These are phyloP conservation scores for Scaptomyza polygonia DNA, from an alignment of 2,888 invertebrate species.

Conservation along the genomic window DNA sequence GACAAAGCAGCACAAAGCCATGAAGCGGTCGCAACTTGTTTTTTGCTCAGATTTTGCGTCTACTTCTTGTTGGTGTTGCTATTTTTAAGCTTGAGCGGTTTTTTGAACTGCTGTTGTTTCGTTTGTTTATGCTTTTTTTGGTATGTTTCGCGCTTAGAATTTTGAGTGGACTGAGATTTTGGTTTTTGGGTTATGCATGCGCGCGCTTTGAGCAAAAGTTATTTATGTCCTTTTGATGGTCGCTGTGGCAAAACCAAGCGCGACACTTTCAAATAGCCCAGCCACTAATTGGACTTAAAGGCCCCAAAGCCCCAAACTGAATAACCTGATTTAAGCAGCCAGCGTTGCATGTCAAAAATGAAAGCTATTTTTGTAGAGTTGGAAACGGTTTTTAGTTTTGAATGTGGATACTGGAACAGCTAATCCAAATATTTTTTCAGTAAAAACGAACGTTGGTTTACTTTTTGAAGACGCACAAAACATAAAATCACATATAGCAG, in stretches of 20 bases:
- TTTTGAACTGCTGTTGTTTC: slow-evolving; percentile 4
- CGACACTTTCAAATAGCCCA: slow-evolving; percentile 51
- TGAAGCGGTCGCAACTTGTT: slow-evolving; percentile 44
- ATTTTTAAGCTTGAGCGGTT: slow-evolving; percentile 39
- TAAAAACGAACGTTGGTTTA: too few species aligned
- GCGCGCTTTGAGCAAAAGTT: slow-evolving; percentile 35
- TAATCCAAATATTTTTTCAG: too few species aligned
- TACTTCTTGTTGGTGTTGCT: slow-evolving; percentile 4
- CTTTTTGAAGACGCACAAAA: neutral
- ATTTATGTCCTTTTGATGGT: slow-evolving; percentile 52
- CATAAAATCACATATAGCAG: neutral
- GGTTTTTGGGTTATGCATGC: slow-evolving; percentile 11
- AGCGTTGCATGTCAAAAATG: neutral
- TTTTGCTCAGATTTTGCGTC: neutral
- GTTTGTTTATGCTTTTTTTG: neutral
- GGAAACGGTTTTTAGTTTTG: neutral
- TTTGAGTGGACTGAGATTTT: slow-evolving; percentile 10
- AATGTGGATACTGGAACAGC: too few species aligned
- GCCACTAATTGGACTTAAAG: slow-evolving; percentile 49
- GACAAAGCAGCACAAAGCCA: slow-evolving; percentile 31
- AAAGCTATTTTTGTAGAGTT: neutral
- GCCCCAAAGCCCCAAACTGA: slow-evolving; percentile 20
- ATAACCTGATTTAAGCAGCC: slow-evolving; percentile 24
- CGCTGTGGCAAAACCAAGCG: slow-evolving; percentile 25
- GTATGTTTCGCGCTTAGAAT: slow-evolving; percentile 24